Evolutionary conservation across 2,113 vertebrate species (phyloP).

Genomic region (Uropsilus gracilis): DNA sequence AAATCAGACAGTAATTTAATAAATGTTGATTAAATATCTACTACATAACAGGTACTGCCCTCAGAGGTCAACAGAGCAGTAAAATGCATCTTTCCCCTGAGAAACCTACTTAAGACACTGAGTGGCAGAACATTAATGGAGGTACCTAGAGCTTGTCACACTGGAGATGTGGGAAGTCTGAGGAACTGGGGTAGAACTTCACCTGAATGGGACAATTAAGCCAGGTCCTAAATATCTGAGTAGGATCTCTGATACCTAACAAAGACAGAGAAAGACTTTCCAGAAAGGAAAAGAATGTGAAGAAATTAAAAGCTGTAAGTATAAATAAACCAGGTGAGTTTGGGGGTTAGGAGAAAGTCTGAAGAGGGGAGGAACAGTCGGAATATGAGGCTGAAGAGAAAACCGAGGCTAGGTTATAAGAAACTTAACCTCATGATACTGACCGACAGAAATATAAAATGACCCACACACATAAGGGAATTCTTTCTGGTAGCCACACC

Average conservation of each 20-base stretch:
- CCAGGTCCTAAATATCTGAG: not conserved
- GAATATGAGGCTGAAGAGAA: not conserved
- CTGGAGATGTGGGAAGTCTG: not conserved
- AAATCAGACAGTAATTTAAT: slow-evolving; percentile 34
- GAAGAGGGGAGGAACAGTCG: not conserved
- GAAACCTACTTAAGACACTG: not conserved
- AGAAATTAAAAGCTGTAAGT: not conserved
- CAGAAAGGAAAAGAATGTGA: slow-evolving; percentile 2
- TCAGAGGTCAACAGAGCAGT: not conserved
- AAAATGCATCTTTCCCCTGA: not conserved
- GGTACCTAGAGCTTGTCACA: not conserved
- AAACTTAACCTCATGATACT: not conserved
- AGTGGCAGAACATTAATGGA: not conserved
- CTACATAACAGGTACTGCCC: not conserved
- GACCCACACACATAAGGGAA: not conserved
- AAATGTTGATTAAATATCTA: slow-evolving; percentile 13
- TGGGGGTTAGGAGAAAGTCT: not conserved
- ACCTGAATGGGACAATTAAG: not conserved
- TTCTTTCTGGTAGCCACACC: not conserved
- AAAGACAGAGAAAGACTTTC: not conserved
- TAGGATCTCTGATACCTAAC: not conserved
- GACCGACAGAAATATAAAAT: not conserved
- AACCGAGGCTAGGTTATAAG: not conserved
- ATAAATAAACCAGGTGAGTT: not conserved
- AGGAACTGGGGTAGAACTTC: not conserved